phyloP scores from a whole-genome alignment of 2,888 invertebrate species.

The Mamestra brassicae region DNA sequence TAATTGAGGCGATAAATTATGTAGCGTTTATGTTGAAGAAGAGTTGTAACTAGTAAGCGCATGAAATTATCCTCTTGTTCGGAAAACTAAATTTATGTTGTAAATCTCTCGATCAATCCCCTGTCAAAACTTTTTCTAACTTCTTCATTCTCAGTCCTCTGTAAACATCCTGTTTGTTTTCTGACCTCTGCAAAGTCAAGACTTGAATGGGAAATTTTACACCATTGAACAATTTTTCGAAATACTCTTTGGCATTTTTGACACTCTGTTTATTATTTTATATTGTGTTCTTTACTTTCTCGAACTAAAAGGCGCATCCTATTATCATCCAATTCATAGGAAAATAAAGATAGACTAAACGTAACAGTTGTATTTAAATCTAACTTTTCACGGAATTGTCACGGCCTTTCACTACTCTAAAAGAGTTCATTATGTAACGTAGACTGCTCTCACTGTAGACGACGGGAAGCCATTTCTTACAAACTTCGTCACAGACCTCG shows the following conservation, averaged over 20 bases:
- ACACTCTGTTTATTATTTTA: background rate
- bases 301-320: background rate
- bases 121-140: slow-evolving; percentile 3
- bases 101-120: background rate
- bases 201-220: background rate
- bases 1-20: no score
- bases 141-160: background rate
- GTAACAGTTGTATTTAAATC: background rate
- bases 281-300: background rate
- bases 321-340: background rate
- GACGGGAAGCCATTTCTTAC: slow-evolving; percentile 1
- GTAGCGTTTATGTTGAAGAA: background rate
- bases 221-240: background rate
- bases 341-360: background rate
- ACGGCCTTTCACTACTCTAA: background rate
- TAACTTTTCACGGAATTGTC: background rate
- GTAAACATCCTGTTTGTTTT: slow-evolving; percentile 29
- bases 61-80: no score
- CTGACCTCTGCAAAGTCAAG: slow-evolving; percentile 16
- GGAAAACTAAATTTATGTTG: background rate
- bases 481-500: slow-evolving; percentile 9
- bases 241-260: background rate
- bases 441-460: background rate
- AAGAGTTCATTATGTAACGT: background rate
- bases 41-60: background rate